These are phyloP conservation scores for Discoglossus pictus DNA, from an alignment of 2,797 vertebrate species.

Conservation along the genomic window DNA sequence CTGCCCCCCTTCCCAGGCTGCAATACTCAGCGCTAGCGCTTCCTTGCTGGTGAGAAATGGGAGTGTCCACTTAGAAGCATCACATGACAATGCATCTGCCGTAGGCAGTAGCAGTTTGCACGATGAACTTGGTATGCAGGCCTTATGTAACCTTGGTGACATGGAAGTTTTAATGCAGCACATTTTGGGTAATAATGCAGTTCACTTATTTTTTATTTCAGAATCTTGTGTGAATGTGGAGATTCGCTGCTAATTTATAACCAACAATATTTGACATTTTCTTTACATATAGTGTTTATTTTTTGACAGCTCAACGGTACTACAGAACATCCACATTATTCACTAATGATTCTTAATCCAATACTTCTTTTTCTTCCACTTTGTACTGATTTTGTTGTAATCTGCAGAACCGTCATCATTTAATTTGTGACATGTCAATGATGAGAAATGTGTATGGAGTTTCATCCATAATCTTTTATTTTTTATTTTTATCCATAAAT, in stretches of 20 bases:
- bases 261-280: neutral
- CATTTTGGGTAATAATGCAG: constrained; percentile 55
- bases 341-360: too few species aligned
- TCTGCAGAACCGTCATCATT: too few species aligned
- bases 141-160: constrained; percentile 73
- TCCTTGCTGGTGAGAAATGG: constrained; percentile 99
- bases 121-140: constrained; percentile 93
- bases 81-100: constrained; percentile 93
- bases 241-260: constrained; percentile 12
- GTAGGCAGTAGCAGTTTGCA: constrained; percentile 93
- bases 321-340: constrained; percentile 1
- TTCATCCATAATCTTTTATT: too few species aligned
- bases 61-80: constrained; percentile 94
- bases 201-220: constrained; percentile 55
- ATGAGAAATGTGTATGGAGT: too few species aligned
- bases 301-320: constrained; percentile 4
- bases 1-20: constrained; percentile 91
- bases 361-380: too few species aligned
- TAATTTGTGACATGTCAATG: too few species aligned
- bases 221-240: constrained; percentile 34
- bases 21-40: constrained; percentile 91
- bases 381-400: too few species aligned
- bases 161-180: constrained; percentile 61
- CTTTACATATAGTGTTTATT: neutral
- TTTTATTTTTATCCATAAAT: too few species aligned